phyloP scores from a whole-genome alignment of 1,140 invertebrate species.

The Aphis gossypii region DNA sequence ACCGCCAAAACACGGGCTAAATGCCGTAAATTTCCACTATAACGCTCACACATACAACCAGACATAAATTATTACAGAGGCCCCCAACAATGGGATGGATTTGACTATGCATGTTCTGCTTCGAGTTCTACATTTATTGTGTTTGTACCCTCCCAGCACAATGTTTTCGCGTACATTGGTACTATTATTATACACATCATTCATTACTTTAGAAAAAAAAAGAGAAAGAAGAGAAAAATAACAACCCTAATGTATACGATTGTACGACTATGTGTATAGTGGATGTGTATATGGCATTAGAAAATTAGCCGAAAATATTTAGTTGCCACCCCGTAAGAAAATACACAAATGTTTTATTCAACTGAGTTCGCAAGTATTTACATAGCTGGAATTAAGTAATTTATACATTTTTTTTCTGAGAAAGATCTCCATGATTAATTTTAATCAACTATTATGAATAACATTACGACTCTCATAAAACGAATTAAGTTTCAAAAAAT shows the following conservation, averaged over 20 bases:
- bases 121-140: constrained; percentile 56
- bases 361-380: background rate
- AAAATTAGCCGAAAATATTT: constrained; percentile 14
- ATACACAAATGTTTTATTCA: constrained; percentile 32
- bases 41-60: constrained; percentile 28
- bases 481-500: background rate
- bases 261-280: background rate
- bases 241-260: background rate
- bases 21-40: constrained; percentile 52
- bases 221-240: constrained; percentile 17
- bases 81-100: constrained; percentile 45
- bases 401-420: background rate
- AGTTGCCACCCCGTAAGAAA: background rate
- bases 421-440: background rate
- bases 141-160: background rate
- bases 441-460: constrained; percentile 31
- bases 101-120: constrained; percentile 48
- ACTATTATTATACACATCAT: background rate
- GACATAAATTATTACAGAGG: constrained; percentile 43
- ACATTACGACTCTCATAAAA: background rate
- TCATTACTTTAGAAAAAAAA: background rate
- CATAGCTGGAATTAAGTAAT: background rate
- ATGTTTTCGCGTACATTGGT: background rate
- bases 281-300: background rate
- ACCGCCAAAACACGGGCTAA: constrained; percentile 48